phyloP scores from a whole-genome alignment of 2,797 vertebrate species.

The Dromococcyx pavoninus region DNA sequence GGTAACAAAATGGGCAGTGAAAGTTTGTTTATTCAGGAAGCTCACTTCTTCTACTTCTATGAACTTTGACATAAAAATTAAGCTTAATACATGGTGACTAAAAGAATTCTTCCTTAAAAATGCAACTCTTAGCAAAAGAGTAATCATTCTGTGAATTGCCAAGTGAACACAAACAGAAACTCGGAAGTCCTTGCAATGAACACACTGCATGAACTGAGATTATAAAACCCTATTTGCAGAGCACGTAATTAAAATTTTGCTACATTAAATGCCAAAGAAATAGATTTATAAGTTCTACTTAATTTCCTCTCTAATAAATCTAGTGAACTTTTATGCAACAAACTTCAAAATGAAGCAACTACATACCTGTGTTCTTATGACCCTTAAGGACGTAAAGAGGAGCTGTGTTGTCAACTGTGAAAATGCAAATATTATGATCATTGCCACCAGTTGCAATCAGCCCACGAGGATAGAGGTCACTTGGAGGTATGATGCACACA shows the following conservation, averaged over 20 bases:
- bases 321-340: neutral
- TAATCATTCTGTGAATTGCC: neutral
- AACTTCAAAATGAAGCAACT: neutral
- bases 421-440: slow-evolving; percentile 94
- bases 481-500: slow-evolving; percentile 92
- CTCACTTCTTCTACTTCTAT: neutral
- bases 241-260: neutral
- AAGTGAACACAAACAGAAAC: neutral
- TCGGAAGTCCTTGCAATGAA: neutral
- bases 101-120: neutral
- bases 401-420: slow-evolving; percentile 85
- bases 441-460: slow-evolving; percentile 95
- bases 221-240: neutral
- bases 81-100: neutral
- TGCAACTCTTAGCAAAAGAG: neutral
- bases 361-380: slow-evolving; percentile 93
- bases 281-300: neutral
- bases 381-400: slow-evolving; percentile 90
- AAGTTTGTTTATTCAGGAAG: neutral
- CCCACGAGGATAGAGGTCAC: slow-evolving; percentile 89
- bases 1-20: neutral
- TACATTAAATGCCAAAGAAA: neutral
- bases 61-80: neutral
- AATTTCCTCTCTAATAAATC: neutral
- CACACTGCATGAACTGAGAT: neutral